Base-by-base conservation (phyloP, 2,888 invertebrate species). In the Noctua fimbriata region DNA sequence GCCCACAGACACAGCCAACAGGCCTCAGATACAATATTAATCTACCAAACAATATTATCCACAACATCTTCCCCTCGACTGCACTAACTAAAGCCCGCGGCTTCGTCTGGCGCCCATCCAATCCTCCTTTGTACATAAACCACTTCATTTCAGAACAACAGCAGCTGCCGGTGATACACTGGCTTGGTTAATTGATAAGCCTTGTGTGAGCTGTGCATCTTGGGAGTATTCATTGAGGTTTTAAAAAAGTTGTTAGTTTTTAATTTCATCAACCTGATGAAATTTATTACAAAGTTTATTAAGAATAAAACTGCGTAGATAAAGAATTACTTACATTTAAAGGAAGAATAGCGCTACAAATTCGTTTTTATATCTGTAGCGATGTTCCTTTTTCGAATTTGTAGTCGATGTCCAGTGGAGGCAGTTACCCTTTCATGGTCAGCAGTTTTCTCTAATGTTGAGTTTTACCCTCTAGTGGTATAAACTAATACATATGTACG, bases 141-240 rank as follows among this genome's bases (percentile, higher is more conserved):
- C 87, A 82, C 90, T 82, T 87, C 79, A 79, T 89, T 87, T 86
- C 71, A 69, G 47, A 66, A 87, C 82, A 87, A 89, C 87, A 89
- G 84, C 87, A 89, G 84, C 89, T 89, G 87, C 69, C 12, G 5
- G 60, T 87, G 86, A 89, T 87, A 77, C 81, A 84, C 63, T 73
- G 69, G 76, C 52, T 3, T 47, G 55, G 76, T 73, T 79, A 70
- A 86, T 74, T 78, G 77, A 84, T 87, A 78, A 79, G 52, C 44
- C 44, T 36, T 44, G 52, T 60, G 36, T 21, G 58, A 72, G 49
- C 14, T 16, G 28, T 21, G 28, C 0, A 28, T 78, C 24, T 77
- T 60, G 41, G 60, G 21, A n/a, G 67, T 28, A 36, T 36, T 18
- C 2, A 16, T 24, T 5, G 41, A 76, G 9, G 5, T 24, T 44